phyloP scores from a whole-genome alignment of 1,140 invertebrate species.

The Plectrocnemia conspersa region DNA sequence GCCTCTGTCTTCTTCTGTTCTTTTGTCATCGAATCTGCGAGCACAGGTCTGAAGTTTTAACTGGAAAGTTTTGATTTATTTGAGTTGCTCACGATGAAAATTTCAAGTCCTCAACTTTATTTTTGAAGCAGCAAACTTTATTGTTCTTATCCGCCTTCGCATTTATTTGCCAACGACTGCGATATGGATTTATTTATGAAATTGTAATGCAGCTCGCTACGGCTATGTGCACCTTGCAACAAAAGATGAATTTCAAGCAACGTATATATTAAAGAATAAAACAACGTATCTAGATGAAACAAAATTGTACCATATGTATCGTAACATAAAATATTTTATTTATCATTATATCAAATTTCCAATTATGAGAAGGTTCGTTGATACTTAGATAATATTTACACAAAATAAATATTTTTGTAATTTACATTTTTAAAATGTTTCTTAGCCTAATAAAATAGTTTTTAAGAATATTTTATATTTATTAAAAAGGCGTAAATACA shows the following conservation, averaged over 20 bases:
- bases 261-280: background rate
- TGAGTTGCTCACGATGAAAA: constrained; percentile 27
- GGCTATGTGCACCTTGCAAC: background rate
- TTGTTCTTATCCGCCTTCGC: constrained; percentile 33
- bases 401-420: too few relatives aligned
- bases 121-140: constrained; percentile 31
- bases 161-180: constrained; percentile 31
- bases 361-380: too few relatives aligned
- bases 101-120: constrained; percentile 32
- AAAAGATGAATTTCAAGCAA: background rate
- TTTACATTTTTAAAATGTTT: too few relatives aligned
- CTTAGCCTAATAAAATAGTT: too few relatives aligned
- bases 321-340: background rate
- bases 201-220: constrained; percentile 1
- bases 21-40: constrained; percentile 34
- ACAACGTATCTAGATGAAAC: background rate
- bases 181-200: constrained; percentile 33
- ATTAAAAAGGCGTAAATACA: too few relatives aligned
- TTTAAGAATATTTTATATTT: too few relatives aligned
- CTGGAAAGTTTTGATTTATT: constrained; percentile 35
- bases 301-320: background rate
- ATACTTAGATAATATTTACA: too few relatives aligned
- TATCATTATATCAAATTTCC: background rate
- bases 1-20: constrained; percentile 11
- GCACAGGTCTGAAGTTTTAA: constrained; percentile 33